phyloP scores from a whole-genome alignment of 2,797 vertebrate species.

The Enteromius paludinosus region DNA sequence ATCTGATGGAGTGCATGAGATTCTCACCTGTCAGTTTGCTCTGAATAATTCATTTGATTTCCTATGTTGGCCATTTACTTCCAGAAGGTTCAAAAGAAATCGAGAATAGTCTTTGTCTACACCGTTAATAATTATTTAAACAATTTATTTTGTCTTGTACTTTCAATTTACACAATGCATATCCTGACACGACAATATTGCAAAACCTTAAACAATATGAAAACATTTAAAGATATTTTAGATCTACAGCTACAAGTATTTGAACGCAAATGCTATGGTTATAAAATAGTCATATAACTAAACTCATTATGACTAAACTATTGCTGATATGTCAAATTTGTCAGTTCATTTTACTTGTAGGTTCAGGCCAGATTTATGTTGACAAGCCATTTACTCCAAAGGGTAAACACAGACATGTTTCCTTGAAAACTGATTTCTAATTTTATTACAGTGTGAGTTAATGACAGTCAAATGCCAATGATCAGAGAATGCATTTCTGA shows the following conservation, averaged over 20 bases:
- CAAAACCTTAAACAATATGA: background rate
- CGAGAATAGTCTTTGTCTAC: background rate
- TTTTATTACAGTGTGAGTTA: background rate
- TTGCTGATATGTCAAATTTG: too few relatives aligned
- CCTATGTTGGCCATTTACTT: constrained; percentile 20
- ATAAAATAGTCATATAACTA: background rate
- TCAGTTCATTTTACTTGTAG: background rate
- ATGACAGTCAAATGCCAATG: background rate
- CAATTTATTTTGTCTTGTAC: background rate
- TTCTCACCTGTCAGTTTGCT: constrained; percentile 36
- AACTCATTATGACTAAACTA: too few relatives aligned
- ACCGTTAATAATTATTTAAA: background rate
- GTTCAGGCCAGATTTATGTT: background rate
- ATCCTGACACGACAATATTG: background rate
- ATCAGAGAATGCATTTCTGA: background rate
- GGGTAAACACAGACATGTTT: background rate
- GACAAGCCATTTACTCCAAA: background rate
- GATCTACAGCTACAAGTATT: background rate
- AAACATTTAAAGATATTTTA: background rate
- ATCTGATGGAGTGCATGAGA: constrained; percentile 19
- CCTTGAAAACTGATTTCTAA: background rate
- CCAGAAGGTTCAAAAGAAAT: constrained; percentile 8
- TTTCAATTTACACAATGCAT: background rate
- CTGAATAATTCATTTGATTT: constrained; percentile 45
- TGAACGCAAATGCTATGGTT: background rate